Evolutionary conservation across 92 coral and sea anemone species (phyloP).

Genomic region (Porites rus): DNA sequence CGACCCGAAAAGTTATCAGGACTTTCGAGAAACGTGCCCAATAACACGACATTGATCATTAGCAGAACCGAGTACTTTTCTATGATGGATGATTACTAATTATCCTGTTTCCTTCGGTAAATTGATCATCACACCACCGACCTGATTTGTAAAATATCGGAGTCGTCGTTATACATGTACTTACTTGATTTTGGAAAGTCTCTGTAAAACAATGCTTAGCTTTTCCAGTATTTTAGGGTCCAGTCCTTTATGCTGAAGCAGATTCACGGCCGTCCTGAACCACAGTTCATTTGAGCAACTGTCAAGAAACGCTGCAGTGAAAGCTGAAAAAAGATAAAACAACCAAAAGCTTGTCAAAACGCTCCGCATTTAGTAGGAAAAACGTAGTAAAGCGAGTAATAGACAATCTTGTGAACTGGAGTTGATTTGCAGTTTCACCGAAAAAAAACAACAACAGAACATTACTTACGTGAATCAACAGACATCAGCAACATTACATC

Average conservation of each 20-base stretch:
- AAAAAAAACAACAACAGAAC: neutral
- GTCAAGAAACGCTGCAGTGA: constrained; percentile 81
- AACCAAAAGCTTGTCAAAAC: neutral
- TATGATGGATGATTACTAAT: too few relatives aligned
- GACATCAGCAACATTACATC: constrained; percentile 97
- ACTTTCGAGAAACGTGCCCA: too few relatives aligned
- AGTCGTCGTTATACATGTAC: neutral
- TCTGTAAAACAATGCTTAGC: constrained; percentile 92
- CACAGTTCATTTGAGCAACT: constrained; percentile 91
- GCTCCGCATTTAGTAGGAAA: neutral
- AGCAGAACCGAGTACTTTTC: too few relatives aligned
- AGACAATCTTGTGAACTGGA: too few relatives aligned
- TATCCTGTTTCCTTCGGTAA: too few relatives aligned
- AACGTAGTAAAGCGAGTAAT: too few relatives aligned
- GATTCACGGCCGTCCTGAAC: constrained; percentile 85
- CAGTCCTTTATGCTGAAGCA: constrained; percentile 85
- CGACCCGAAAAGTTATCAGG: too few relatives aligned
- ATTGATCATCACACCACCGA: too few relatives aligned
- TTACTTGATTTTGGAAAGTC: constrained; percentile 96
- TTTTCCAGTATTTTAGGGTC: constrained; percentile 89
- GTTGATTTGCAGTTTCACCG: neutral
- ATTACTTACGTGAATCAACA: constrained; percentile 94
- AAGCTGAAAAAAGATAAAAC: constrained; percentile 34
- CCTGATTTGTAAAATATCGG: too few relatives aligned
- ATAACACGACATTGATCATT: too few relatives aligned